Evolutionary conservation across 2,797 vertebrate genomes (phyloP).

Genomic region (Falco novaeseelandiae): DNA sequence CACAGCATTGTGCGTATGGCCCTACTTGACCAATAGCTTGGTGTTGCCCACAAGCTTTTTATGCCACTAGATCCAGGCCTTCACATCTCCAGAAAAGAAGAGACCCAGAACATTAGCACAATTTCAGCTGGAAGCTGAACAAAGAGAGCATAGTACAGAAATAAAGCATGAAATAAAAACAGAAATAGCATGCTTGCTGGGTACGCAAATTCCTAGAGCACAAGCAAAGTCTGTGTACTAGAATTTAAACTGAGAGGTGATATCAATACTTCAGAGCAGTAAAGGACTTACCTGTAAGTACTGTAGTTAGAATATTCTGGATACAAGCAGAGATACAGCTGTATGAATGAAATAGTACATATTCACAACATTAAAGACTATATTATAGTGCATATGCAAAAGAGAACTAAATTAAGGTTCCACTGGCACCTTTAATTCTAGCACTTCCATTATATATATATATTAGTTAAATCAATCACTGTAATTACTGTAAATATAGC

Average conservation of each 20-base stretch:
- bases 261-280: not conserved
- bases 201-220: not conserved
- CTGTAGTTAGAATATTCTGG: not conserved
- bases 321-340: not conserved
- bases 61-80: not conserved
- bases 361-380: not conserved
- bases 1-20: too few relatives aligned
- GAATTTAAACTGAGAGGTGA: not conserved
- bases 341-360: not conserved
- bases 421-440: not conserved
- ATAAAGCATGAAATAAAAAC: not conserved
- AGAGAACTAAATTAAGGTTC: not conserved
- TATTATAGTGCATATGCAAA: not conserved
- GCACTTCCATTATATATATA: not conserved
- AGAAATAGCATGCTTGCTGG: not conserved
- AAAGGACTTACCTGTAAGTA: not conserved
- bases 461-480: not conserved
- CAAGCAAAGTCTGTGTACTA: not conserved
- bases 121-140: not conserved
- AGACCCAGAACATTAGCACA: not conserved
- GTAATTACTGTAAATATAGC: not conserved
- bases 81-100: not conserved
- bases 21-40: not conserved
- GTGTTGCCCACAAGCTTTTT: not conserved
- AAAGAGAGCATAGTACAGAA: not conserved